Evolutionary conservation across 1,140 invertebrate species (phyloP).

Genomic region (Drosophila athabasca): DNA sequence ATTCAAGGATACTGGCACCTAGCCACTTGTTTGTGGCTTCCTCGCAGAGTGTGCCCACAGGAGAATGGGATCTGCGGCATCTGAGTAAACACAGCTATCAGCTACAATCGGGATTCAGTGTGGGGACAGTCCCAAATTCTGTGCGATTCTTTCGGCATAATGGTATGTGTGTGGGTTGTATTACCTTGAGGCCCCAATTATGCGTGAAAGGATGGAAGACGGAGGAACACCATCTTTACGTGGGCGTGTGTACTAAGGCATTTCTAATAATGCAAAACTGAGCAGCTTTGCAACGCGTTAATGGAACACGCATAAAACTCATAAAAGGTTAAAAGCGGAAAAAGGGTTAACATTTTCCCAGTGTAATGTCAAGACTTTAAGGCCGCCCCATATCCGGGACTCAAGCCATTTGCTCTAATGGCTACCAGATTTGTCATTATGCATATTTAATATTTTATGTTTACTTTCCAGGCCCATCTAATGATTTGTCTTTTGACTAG

Average conservation of each 20-base stretch:
- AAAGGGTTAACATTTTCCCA: neutral
- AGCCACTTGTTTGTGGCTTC: too few relatives aligned
- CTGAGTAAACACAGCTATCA: too few relatives aligned
- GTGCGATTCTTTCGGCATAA: too few relatives aligned
- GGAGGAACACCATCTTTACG: too few relatives aligned
- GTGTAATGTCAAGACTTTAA: constrained; percentile 54
- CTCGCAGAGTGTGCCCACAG: too few relatives aligned
- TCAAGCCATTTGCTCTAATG: constrained; percentile 41
- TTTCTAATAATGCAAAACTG: constrained; percentile 33
- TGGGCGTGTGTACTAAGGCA: constrained; percentile 15
- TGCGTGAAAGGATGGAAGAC: neutral
- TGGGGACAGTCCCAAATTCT: too few relatives aligned
- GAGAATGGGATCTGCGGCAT: too few relatives aligned
- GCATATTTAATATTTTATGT: constrained; percentile 52
- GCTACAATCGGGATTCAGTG: too few relatives aligned
- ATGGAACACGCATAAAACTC: too few relatives aligned
- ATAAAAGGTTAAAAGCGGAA: neutral
- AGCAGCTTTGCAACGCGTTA: too few relatives aligned
- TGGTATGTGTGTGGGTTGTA: constrained; percentile 12
- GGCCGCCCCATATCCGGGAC: constrained; percentile 5
- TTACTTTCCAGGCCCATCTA: constrained; percentile 9
- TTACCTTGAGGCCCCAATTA: constrained; percentile 16
- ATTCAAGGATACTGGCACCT: too few relatives aligned
- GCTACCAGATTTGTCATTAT: constrained; percentile 51
- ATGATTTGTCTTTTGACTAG: constrained; percentile 14